These are phyloP conservation scores for Glyptemys insculpta DNA, from an alignment of 2,797 vertebrate genomes.

Conservation along the genomic window DNA sequence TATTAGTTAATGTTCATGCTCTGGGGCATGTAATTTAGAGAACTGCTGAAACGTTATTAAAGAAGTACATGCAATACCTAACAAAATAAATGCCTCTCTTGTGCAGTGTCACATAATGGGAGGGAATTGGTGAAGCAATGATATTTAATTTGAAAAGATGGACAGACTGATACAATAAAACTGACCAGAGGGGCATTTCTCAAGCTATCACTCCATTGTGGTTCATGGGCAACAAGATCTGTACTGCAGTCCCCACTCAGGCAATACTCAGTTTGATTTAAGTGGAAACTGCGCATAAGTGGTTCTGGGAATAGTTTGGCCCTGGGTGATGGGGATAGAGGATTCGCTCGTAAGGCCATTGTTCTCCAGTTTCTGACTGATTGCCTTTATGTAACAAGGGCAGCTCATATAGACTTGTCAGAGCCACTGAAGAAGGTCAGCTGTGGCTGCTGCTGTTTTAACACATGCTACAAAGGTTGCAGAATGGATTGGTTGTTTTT, in stretches of 20 bases:
- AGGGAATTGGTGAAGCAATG: neutral
- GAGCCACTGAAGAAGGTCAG: slow-evolving; percentile 65
- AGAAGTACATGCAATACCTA: neutral
- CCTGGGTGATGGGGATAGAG: neutral
- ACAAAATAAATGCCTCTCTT: neutral
- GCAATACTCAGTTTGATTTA: neutral
- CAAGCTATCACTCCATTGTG: neutral
- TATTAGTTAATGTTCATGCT: neutral
- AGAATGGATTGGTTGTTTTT: slow-evolving; percentile 35
- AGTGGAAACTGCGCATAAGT: neutral
- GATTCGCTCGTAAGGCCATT: slow-evolving; percentile 47
- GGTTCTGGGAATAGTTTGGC: slow-evolving; percentile 27
- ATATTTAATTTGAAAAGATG: neutral
- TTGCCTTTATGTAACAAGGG: slow-evolving; percentile 69
- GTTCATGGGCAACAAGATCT: neutral
- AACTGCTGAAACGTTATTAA: neutral
- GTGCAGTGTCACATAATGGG: neutral
- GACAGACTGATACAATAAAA: neutral
- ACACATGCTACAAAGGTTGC: neutral
- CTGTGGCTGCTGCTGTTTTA: slow-evolving; percentile 36
- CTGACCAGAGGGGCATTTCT: neutral
- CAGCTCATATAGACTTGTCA: slow-evolving; percentile 48
- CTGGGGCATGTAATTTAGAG: neutral
- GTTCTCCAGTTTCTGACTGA: slow-evolving; percentile 71
- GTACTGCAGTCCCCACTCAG: neutral